These are phyloP conservation scores for Nyleta sp. DNA, from an alignment of 2,888 invertebrate species.

Conservation along the genomic window DNA sequence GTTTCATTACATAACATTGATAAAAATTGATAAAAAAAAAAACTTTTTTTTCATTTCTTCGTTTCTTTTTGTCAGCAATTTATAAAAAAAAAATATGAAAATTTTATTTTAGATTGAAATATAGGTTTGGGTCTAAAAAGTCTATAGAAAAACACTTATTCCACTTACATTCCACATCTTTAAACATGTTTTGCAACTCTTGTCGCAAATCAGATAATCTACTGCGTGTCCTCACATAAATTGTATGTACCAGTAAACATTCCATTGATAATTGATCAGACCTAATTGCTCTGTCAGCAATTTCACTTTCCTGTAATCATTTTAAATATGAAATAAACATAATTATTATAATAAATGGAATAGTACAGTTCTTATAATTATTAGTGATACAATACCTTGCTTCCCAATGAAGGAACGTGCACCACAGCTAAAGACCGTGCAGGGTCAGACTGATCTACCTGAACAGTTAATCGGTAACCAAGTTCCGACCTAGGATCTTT, in stretches of 20 bases:
- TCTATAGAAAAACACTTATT: too few species aligned
- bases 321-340: slow-evolving; percentile 14
- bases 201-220: slow-evolving; percentile 92
- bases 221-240: slow-evolving; percentile 95
- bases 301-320: slow-evolving; percentile 85
- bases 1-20: too few species aligned
- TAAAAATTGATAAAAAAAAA: too few species aligned
- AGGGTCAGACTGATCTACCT: slow-evolving; percentile 92
- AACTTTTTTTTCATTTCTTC: too few species aligned
- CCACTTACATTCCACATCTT: slow-evolving; percentile 88
- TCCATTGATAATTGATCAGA: slow-evolving; percentile 98
- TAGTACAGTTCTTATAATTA: too few species aligned
- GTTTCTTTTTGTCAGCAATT: too few species aligned
- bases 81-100: too few species aligned
- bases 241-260: slow-evolving; percentile 95
- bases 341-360: slow-evolving; percentile 70
- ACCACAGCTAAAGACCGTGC: slow-evolving; percentile 89
- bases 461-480: slow-evolving; percentile 94
- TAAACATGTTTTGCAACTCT: slow-evolving; percentile 88
- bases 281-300: slow-evolving; percentile 90
- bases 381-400: slow-evolving; percentile 87
- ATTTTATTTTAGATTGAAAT: too few species aligned
- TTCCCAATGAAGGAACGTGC: slow-evolving; percentile 87
- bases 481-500: slow-evolving; percentile 92
- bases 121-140: too few species aligned